These are phyloP conservation scores for Callipepla californica DNA, from an alignment of 2,113 vertebrate species.

Conservation along the genomic window DNA sequence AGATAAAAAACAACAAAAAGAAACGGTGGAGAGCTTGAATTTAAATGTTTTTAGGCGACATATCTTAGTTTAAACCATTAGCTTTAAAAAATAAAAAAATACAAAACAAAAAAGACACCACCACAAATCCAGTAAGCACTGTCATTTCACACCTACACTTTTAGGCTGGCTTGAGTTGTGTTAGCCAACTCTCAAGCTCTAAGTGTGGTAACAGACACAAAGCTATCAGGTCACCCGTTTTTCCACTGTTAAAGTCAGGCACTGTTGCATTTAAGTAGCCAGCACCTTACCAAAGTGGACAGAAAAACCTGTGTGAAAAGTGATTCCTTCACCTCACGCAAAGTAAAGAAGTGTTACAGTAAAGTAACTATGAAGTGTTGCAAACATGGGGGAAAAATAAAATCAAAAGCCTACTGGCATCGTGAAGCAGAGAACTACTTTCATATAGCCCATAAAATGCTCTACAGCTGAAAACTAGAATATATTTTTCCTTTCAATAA, in stretches of 20 bases:
- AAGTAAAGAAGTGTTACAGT: not conserved
- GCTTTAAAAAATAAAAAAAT: not conserved
- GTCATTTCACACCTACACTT: not conserved
- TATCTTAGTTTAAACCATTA: not conserved
- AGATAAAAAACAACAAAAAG: not conserved
- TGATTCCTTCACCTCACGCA: not conserved
- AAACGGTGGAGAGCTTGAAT: not conserved
- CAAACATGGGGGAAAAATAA: not conserved
- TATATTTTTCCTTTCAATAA: not conserved
- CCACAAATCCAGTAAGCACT: not conserved
- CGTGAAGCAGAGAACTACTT: not conserved
- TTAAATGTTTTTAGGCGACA: not conserved
- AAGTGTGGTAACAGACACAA: not conserved
- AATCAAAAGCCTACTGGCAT: not conserved
- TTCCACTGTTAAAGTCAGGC: not conserved
- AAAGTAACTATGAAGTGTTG: not conserved
- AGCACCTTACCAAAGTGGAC: not conserved
- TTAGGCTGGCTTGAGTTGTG: not conserved
- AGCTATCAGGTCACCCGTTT: not conserved
- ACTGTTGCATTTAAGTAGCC: not conserved
- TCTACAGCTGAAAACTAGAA: not conserved
- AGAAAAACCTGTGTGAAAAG: not conserved
- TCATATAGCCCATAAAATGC: not conserved
- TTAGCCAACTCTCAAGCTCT: not conserved
- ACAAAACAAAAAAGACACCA: not conserved